Conservation (phyloP, 1,140 invertebrate genomes). For the Pararge aegeria region DNA sequence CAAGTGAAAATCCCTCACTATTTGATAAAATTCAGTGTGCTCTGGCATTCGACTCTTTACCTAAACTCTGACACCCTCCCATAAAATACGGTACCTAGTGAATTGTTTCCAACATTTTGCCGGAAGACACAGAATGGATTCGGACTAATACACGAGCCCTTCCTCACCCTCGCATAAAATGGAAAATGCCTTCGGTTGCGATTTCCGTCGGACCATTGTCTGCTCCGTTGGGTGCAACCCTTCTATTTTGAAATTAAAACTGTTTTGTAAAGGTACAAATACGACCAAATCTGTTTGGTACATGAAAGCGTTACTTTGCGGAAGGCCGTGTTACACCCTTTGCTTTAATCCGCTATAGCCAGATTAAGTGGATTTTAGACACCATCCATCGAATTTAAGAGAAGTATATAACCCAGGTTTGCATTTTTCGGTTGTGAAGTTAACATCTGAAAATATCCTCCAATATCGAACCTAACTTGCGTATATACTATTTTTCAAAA, state of each 20-base stretch:
- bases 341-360: too few species aligned
- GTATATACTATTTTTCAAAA: too few species aligned
- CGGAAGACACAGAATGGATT: slow-evolving; percentile 68
- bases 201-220: slow-evolving; percentile 65
- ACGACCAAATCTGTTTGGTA: not conserved
- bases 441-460: too few species aligned
- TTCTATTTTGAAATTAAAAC: slow-evolving; percentile 49
- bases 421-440: too few species aligned
- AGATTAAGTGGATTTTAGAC: too few species aligned
- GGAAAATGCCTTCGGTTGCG: slow-evolving; percentile 60
- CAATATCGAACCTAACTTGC: too few species aligned
- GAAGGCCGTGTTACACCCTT: too few species aligned
- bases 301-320: too few species aligned
- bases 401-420: too few species aligned
- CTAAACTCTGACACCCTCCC: slow-evolving; percentile 43
- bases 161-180: slow-evolving; percentile 59
- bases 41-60: slow-evolving; percentile 13
- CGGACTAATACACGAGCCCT: slow-evolving; percentile 61
- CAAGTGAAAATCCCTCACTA: too few species aligned
- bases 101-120: slow-evolving; percentile 65
- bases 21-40: too few species aligned
- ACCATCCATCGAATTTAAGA: too few species aligned
- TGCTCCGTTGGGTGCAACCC: slow-evolving; percentile 61
- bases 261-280: slow-evolving; percentile 46
- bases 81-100: slow-evolving; percentile 52